Base-by-base conservation (phyloP, 2,797 vertebrate genomes). In the Staurois parvus region DNA sequence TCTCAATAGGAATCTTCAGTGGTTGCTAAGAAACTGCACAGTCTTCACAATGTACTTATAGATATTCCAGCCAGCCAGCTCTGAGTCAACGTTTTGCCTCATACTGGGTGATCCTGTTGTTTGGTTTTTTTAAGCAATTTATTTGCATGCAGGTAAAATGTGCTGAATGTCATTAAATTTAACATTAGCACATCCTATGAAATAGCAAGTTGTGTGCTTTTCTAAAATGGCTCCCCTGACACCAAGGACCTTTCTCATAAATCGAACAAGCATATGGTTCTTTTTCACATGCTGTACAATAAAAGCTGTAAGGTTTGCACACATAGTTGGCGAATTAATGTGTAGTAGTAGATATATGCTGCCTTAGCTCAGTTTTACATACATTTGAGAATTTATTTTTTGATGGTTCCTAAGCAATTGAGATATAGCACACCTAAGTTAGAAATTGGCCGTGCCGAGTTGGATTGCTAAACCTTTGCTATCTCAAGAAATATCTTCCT, bases 21-120 rank as follows among this genome's bases (percentile, higher is more conserved):
- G 78, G 84, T 85, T 85, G 78, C 84, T 81, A 75, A 85, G 84
- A 85, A 85, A 85, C 78, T 81, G 56, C 78, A 80, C 64, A 81
- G 78, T 59, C 40, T 73, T 75, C 40, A 75, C 72, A 85, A 80
- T 80, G 40, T 69, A 73, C 69, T 75, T 66, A 64, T 66, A 79
- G 76, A 85, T 85, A 42, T 79, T 85, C 66, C 83, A 84, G 79
- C 75, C 79, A 79, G 75, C 66, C 59, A 52, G 29, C 52, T 73
- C 52, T 28, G 62, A 84, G 69, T 84, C 59, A 80, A 80, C 77
- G 45, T 68, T 75, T 75, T 85, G 45, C 67, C 72, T 85, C 62
- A 81, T 67, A 81, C 42, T 81, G 78, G 78, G 64, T 75, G 84
- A 81, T 70, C 72, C 84, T 81, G 78, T 85, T 81, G 72, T 76